phyloP scores from a whole-genome alignment of 1,140 invertebrate species.

The Pinna nobilis region DNA sequence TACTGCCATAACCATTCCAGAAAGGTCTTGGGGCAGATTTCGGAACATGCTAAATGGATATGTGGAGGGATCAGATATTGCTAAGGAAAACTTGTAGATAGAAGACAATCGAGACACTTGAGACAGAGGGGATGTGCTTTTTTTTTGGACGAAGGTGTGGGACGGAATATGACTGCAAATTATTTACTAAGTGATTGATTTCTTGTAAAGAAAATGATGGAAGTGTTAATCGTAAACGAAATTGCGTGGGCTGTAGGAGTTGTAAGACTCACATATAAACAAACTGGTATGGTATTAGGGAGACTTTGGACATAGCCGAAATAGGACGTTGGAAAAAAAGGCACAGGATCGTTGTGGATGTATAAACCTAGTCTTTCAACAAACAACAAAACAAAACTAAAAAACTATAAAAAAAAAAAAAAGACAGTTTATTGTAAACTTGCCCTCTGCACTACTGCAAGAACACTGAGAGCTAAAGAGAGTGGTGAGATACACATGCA shows the following conservation, averaged over 20 bases:
- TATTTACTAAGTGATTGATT: slow-evolving; percentile 12
- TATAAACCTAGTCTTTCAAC: slow-evolving; percentile 21
- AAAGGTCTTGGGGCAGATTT: slow-evolving; percentile 97
- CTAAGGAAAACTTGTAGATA: background rate
- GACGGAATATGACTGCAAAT: background rate
- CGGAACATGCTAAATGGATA: slow-evolving; percentile 93
- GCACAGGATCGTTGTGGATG: background rate
- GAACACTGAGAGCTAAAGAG: slow-evolving; percentile 1
- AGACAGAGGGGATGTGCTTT: background rate
- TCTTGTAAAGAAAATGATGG: slow-evolving; percentile 12
- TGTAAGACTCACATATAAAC: slow-evolving; percentile 6
- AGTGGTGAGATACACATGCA: background rate
- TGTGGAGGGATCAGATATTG: background rate
- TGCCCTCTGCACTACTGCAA: slow-evolving; percentile 10
- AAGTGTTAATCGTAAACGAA: background rate
- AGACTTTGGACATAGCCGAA: background rate
- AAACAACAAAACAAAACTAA: slow-evolving; percentile 2
- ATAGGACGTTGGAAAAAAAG: background rate
- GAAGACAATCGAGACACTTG: slow-evolving; percentile 7
- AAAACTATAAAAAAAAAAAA: too few relatives aligned
- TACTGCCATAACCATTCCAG: slow-evolving; percentile 97
- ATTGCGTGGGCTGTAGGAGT: slow-evolving; percentile 3
- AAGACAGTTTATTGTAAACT: too few relatives aligned
- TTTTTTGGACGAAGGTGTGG: slow-evolving; percentile 1
- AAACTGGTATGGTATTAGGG: slow-evolving; percentile 4